These are phyloP conservation scores for Danaus plexippus DNA, from an alignment of 1,140 invertebrate genomes.

Conservation along the genomic window DNA sequence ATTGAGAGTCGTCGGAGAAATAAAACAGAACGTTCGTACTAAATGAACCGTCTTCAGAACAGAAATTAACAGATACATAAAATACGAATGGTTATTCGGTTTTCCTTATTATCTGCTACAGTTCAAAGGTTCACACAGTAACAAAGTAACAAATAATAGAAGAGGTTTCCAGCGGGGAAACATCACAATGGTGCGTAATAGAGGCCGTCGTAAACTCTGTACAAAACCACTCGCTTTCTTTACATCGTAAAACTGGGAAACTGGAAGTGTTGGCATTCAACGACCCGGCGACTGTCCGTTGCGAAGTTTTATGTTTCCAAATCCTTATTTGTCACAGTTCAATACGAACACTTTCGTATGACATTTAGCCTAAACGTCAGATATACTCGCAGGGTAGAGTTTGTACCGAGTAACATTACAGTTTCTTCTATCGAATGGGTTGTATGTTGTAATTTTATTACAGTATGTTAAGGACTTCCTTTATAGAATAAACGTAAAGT, in stretches of 20 bases:
- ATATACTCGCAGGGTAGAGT: no score
- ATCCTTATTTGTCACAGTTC: no score
- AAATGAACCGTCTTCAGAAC: no score
- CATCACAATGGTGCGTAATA: slow-evolving; percentile 7
- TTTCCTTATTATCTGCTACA: slow-evolving; percentile 3
- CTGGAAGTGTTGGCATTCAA: slow-evolving; percentile 7
- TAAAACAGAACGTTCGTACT: no score
- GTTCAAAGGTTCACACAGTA: slow-evolving; percentile 8
- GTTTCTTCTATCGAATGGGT: no score
- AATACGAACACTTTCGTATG: no score
- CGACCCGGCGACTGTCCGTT: slow-evolving; percentile 1
- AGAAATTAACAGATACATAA: not conserved
- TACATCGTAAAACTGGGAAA: slow-evolving; percentile 8
- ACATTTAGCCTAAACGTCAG: no score
- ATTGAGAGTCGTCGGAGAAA: no score
- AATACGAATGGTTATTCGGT: slow-evolving; percentile 2
- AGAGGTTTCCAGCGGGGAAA: slow-evolving; percentile 12
- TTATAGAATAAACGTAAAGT: slow-evolving; percentile 15
- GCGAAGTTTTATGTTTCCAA: no score
- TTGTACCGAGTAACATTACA: no score
- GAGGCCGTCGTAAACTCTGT: slow-evolving; percentile 13
- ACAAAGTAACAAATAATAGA: slow-evolving; percentile 13
- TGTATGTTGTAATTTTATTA: slow-evolving; percentile 7
- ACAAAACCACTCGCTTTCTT: slow-evolving; percentile 17
- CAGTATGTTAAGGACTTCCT: not conserved